Evolutionary conservation across 1,140 invertebrate species (phyloP).

Genomic region (Megalonaias nervosa): DNA sequence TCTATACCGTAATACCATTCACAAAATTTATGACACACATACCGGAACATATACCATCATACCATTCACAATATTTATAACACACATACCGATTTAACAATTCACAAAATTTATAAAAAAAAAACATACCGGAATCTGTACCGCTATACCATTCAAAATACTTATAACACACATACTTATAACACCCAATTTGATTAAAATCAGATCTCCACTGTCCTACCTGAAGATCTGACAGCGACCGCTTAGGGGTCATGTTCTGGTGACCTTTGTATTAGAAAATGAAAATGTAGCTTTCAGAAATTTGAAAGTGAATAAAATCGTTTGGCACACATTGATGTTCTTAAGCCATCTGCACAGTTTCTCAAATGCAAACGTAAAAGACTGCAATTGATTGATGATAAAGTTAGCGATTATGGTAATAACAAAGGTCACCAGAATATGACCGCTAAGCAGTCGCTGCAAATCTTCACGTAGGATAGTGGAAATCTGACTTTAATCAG

Average conservation of each 20-base stretch:
- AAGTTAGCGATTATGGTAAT: no score
- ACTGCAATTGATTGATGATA: not conserved
- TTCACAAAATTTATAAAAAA: not conserved
- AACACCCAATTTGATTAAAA: not conserved
- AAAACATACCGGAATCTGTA: not conserved
- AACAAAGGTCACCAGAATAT: no score
- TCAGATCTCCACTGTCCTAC: no score
- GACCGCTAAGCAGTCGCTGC: no score
- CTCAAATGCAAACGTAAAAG: not conserved
- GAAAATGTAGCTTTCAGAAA: no score
- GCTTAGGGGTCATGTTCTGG: no score
- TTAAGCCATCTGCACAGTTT: not conserved
- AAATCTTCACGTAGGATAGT: not conserved
- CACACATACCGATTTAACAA: not conserved
- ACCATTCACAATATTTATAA: not conserved
- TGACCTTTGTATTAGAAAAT: not conserved
- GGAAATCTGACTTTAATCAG: no score
- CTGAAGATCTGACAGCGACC: no score
- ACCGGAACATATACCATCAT: not conserved
- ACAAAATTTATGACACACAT: constrained; percentile 5
- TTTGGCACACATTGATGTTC: not conserved
- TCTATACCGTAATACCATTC: constrained; percentile 12
- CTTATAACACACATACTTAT: not conserved
- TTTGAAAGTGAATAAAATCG: no score
- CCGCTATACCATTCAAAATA: not conserved